Evolutionary conservation across 2,888 invertebrate genomes (phyloP).

Genomic region (Epinotia bilunana): DNA sequence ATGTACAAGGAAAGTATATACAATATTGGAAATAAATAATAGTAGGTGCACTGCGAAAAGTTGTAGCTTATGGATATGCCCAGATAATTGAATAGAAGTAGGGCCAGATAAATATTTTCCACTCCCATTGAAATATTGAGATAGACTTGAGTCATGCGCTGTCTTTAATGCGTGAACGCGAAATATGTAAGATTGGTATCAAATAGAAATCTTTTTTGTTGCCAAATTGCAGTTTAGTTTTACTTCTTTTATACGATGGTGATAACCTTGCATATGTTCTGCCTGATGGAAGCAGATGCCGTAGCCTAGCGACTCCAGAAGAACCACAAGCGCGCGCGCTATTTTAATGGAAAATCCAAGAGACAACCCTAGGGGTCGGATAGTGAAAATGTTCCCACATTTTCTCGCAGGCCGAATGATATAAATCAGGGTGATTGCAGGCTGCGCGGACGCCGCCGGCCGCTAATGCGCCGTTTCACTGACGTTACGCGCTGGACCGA

Average conservation of each 20-base stretch:
- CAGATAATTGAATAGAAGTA: too few species aligned
- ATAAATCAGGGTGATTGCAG: conserved; percentile 82
- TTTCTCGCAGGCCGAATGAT: conserved; percentile 79
- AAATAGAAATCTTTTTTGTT: not conserved
- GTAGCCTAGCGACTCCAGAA: too few species aligned
- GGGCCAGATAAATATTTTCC: too few species aligned
- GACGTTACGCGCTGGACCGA: conserved; percentile 73
- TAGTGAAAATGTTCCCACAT: conserved; percentile 83
- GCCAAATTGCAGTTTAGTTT: not conserved
- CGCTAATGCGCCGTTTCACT: conserved; percentile 80
- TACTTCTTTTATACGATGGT: too few species aligned
- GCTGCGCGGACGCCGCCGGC: conserved; percentile 74
- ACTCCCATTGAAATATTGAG: not conserved
- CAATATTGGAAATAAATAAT: too few species aligned
- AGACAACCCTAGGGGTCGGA: conserved; percentile 52
- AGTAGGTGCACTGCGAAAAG: too few species aligned
- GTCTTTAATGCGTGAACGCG: not conserved
- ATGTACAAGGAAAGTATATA: too few species aligned
- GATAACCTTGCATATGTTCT: too few species aligned
- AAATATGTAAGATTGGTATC: not conserved
- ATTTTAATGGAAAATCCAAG: not conserved
- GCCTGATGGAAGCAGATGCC: too few species aligned
- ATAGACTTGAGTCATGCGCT: not conserved
- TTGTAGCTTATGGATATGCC: too few species aligned
- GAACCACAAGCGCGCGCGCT: too few species aligned